Evolutionary conservation across 2,888 invertebrate species (phyloP).

Genomic region (Sphaeridia pumilis): DNA sequence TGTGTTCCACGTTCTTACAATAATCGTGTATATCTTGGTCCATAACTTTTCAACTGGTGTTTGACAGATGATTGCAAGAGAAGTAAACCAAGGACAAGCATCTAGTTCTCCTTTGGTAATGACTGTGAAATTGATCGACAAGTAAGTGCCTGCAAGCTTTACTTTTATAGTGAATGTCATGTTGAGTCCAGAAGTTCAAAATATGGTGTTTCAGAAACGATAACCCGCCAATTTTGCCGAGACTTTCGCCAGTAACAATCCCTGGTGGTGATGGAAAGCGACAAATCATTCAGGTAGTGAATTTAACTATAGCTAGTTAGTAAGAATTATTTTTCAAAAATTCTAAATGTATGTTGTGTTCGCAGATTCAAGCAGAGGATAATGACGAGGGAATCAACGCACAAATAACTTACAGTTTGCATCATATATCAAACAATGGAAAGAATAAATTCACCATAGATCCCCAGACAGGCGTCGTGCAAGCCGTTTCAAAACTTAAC

Average conservation of each 20-base stretch:
- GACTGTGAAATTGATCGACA: slow-evolving; percentile 47
- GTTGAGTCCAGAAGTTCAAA: too few relatives aligned
- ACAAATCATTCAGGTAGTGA: slow-evolving; percentile 53
- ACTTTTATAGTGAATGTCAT: too few relatives aligned
- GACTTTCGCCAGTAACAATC: slow-evolving; percentile 63
- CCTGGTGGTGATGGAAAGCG: slow-evolving; percentile 63
- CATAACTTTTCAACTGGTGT: background rate
- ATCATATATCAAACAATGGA: slow-evolving; percentile 84
- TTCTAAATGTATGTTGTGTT: background rate
- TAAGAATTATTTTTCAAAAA: too few relatives aligned
- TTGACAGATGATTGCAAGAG: slow-evolving; percentile 63
- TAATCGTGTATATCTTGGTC: too few relatives aligned
- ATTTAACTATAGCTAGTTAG: too few relatives aligned
- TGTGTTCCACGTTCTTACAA: too few relatives aligned
- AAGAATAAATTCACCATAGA: slow-evolving; percentile 74
- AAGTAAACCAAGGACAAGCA: slow-evolving; percentile 54
- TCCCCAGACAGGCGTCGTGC: slow-evolving; percentile 58
- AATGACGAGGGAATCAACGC: slow-evolving; percentile 78
- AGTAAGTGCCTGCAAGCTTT: too few relatives aligned
- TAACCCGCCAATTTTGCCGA: slow-evolving; percentile 68
- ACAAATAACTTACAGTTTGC: slow-evolving; percentile 66
- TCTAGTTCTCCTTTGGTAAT: slow-evolving; percentile 72
- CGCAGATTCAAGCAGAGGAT: slow-evolving; percentile 64
- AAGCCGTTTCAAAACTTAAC: slow-evolving; percentile 64
- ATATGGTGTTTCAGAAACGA: too few relatives aligned